These are phyloP conservation scores for Neoscelio sp. DNA, from an alignment of 2,888 invertebrate genomes.

Conservation along the genomic window DNA sequence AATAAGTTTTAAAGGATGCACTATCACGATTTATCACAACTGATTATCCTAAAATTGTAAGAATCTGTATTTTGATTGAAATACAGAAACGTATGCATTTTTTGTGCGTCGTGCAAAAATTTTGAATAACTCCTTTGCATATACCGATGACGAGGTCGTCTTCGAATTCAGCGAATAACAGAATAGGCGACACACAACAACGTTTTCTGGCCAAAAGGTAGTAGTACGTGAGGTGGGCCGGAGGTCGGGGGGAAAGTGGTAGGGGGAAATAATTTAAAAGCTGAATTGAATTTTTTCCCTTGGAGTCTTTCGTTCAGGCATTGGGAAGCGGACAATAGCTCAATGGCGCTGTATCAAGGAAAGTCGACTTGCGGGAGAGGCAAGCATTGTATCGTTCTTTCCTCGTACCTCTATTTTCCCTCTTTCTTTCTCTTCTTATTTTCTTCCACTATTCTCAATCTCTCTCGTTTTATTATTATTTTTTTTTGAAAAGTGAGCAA, in stretches of 20 bases:
- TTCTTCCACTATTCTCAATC: conserved; percentile 64
- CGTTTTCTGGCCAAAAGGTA: conserved; percentile 70
- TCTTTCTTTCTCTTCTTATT: conserved; percentile 63
- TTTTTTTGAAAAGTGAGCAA: conserved; percentile 68
- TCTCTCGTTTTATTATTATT: conserved; percentile 14
- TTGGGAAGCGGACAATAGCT: conserved; percentile 83
- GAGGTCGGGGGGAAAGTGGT: conserved; percentile 66
- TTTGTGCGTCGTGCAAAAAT: conserved; percentile 57
- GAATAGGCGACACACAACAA: conserved; percentile 71
- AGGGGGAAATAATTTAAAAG: conserved; percentile 83
- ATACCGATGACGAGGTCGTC: conserved; percentile 68
- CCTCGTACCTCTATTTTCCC: conserved; percentile 71
- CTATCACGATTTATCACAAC: not conserved
- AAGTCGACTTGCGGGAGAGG: conserved; percentile 83
- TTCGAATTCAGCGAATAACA: conserved; percentile 69
- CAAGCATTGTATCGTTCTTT: conserved; percentile 82
- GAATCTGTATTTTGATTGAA: not conserved
- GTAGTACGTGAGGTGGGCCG: conserved; percentile 70
- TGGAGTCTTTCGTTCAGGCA: conserved; percentile 82
- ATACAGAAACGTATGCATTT: conserved; percentile 30
- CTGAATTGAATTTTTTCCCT: conserved; percentile 83
- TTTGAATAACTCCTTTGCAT: conserved; percentile 66
- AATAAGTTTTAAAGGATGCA: too few relatives aligned
- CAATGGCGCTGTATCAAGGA: conserved; percentile 83
- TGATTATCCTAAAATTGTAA: not conserved